Evolutionary conservation across 1,140 invertebrate genomes (phyloP).

Genomic region (Cyrtorhinus lividipennis): DNA sequence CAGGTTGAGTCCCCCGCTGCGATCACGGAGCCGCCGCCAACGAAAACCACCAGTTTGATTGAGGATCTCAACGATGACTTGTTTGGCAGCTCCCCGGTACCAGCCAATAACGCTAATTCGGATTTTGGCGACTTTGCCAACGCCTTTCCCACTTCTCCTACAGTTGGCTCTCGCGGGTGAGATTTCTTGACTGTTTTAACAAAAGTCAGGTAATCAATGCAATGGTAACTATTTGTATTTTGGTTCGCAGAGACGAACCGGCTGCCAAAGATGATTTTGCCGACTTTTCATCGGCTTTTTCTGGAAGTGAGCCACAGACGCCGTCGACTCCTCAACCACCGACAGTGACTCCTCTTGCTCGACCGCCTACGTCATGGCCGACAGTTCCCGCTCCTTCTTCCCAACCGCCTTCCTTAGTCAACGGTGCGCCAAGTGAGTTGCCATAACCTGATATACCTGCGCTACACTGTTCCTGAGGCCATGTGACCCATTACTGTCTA

Average conservation of each 20-base stretch:
- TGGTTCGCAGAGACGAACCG: not conserved
- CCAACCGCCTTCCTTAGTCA: conserved; percentile 3
- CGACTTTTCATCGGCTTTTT: conserved; percentile 57
- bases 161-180: too few species aligned
- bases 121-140: conserved; percentile 72
- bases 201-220: not conserved
- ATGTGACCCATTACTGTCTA: too few species aligned
- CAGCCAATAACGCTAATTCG: conserved; percentile 30
- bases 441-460: too few species aligned
- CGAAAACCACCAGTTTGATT: not conserved
- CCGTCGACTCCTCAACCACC: conserved; percentile 18
- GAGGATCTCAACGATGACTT: conserved; percentile 30
- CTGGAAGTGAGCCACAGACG: not conserved
- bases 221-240: not conserved
- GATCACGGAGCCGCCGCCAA: not conserved
- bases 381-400: not conserved
- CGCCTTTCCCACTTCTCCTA: conserved; percentile 37
- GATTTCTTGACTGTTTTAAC: not conserved
- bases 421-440: conserved; percentile 9
- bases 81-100: conserved; percentile 37
- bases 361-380: not conserved
- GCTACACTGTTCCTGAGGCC: too few species aligned
- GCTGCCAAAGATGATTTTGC: conserved; percentile 44
- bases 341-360: not conserved
- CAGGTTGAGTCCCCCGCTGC: not conserved